Conservation (phyloP, 1,140 invertebrate genomes). For the Lepidostoma basale region DNA sequence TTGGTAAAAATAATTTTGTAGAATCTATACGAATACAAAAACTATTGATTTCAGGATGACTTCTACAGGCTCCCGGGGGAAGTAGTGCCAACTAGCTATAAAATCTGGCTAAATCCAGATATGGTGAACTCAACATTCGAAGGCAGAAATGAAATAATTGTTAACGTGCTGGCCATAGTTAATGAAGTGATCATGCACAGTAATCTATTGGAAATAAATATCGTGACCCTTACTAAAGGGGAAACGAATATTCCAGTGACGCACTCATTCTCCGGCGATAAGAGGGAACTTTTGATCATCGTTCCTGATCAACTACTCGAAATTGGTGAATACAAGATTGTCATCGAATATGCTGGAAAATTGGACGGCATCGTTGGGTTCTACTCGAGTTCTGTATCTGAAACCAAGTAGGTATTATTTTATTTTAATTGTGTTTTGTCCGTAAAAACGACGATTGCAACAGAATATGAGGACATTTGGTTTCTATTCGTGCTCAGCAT, state of each 20-base stretch:
- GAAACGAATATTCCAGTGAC: constrained; percentile 26
- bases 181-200: constrained; percentile 50
- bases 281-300: constrained; percentile 50
- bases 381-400: constrained; percentile 53
- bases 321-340: constrained; percentile 45
- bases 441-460: too few species aligned
- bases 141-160: constrained; percentile 49
- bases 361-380: constrained; percentile 54
- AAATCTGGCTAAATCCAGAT: constrained; percentile 49
- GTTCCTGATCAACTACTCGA: constrained; percentile 44
- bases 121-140: constrained; percentile 49
- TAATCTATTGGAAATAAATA: constrained; percentile 49
- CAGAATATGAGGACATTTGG: too few species aligned
- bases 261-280: constrained; percentile 35
- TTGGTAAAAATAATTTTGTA: too few species aligned
- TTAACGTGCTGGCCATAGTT: constrained; percentile 45
- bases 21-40: too few species aligned
- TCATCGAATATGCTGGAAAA: constrained; percentile 50
- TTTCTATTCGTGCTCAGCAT: too few species aligned
- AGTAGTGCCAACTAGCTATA: constrained; percentile 51
- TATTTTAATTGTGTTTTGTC: too few species aligned
- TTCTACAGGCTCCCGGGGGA: constrained; percentile 51
- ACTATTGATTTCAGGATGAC: background rate
- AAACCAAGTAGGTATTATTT: constrained; percentile 51
- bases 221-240: constrained; percentile 41